Conservation (phyloP, 2,888 invertebrate genomes). For the Drosophila cracens region DNA sequence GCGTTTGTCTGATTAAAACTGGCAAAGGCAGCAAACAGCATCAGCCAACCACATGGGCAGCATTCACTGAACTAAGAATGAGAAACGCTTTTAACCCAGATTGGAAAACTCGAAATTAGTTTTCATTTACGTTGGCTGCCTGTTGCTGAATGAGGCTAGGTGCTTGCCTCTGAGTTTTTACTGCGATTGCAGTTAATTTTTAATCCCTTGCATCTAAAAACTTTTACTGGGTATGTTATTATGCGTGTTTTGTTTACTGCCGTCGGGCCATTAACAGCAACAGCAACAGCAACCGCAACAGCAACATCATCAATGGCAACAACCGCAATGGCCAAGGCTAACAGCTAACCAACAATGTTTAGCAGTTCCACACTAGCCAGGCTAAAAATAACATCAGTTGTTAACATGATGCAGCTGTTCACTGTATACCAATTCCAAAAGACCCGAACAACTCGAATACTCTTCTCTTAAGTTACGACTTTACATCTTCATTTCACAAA, state of each 20-base stretch:
- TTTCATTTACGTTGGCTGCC: conserved; percentile 72
- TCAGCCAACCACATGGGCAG: conserved; percentile 13
- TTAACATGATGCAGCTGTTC: conserved; percentile 12
- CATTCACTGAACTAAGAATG: conserved; percentile 22
- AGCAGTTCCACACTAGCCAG: conserved; percentile 45
- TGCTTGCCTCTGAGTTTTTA: conserved; percentile 42
- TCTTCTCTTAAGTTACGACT: background rate
- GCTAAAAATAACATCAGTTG: conserved; percentile 52
- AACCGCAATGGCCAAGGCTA: conserved; percentile 44
- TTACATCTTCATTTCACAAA: background rate
- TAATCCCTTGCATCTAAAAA: conserved; percentile 72
- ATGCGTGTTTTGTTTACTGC: conserved; percentile 63
- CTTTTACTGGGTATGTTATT: conserved; percentile 73
- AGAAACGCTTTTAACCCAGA: conserved; percentile 76
- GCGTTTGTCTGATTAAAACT: conserved; percentile 73
- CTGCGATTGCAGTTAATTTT: conserved; percentile 72
- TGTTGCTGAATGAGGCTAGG: conserved; percentile 24
- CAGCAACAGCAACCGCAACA: conserved; percentile 15
- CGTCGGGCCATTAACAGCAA: conserved; percentile 41
- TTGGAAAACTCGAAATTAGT: conserved; percentile 81
- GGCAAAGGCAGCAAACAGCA: conserved; percentile 52
- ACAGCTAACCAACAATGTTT: conserved; percentile 27
- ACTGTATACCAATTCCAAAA: conserved; percentile 15
- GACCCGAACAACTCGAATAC: conserved; percentile 5
- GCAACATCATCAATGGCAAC: conserved; percentile 17